Percentiles rank a stretch among this genome's conserved stretches.
Evolutionary conservation across 2,113 vertebrate species (phyloP).

Genomic region (Percina caprodes): DNA sequence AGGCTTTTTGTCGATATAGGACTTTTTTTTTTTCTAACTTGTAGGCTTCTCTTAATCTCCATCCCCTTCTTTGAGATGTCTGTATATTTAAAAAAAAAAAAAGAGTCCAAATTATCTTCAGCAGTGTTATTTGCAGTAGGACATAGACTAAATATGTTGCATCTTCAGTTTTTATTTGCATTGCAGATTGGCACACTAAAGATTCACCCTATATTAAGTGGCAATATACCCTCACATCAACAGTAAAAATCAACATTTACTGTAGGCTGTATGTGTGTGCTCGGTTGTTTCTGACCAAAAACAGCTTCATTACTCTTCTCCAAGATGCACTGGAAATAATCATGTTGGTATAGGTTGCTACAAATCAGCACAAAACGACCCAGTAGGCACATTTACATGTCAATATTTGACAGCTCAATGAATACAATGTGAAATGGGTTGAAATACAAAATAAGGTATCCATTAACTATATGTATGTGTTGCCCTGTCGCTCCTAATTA

Average conservation of each 20-base stretch:
- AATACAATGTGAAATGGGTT: constrained; percentile 42
- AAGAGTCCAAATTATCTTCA: constrained; percentile 3
- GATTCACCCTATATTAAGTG: constrained; percentile 8
- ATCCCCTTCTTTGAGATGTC: background rate
- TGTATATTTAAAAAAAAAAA: constrained; percentile 4
- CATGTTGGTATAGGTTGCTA: constrained; percentile 28
- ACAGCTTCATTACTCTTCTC: constrained; percentile 30
- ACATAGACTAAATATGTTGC: background rate
- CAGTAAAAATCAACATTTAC: constrained; percentile 24
- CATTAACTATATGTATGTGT: constrained; percentile 11
- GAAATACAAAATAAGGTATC: constrained; percentile 50
- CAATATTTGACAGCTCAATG: constrained; percentile 65
- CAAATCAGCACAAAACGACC: constrained; percentile 58
- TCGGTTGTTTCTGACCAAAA: constrained; percentile 38
- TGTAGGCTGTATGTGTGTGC: constrained; percentile 12
- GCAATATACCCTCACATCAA: background rate
- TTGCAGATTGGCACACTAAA: background rate
- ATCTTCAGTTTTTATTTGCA: constrained; percentile 9
- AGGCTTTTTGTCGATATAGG: constrained; percentile 17
- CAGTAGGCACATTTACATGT: constrained; percentile 46
- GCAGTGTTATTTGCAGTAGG: background rate
- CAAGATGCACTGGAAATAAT: constrained; percentile 24
- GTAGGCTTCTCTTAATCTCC: background rate
- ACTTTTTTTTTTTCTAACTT: background rate
- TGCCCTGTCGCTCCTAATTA: background rate